Evolutionary conservation across 2,888 invertebrate genomes (phyloP).

Genomic region (Athalia rosae): DNA sequence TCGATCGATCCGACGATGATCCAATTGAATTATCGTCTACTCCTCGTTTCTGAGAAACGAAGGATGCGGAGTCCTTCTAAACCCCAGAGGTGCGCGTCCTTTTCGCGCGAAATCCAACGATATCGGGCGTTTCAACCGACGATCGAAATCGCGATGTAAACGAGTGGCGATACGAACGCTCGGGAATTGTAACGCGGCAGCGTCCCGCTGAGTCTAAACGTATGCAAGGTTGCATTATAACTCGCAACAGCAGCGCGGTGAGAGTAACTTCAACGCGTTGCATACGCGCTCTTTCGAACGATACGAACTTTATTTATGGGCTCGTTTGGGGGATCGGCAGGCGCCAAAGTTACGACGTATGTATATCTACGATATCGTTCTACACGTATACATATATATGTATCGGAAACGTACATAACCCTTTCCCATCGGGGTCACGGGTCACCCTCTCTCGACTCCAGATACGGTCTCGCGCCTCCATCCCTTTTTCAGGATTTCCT

Average conservation of each 20-base stretch:
- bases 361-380: too few species aligned
- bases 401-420: too few species aligned
- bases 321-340: conserved; percentile 42
- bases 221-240: conserved; percentile 19
- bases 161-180: conserved; percentile 32
- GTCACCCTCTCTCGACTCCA: neutral
- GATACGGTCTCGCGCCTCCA: neutral
- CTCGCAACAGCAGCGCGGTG: too few species aligned
- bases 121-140: neutral
- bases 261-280: too few species aligned
- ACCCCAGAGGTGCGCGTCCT: too few species aligned
- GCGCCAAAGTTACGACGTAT: conserved; percentile 35
- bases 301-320: conserved; percentile 23
- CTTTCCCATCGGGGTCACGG: conserved; percentile 28
- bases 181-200: conserved; percentile 8
- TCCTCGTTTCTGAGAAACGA: too few species aligned
- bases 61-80: too few species aligned
- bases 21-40: too few species aligned
- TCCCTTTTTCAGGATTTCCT: neutral
- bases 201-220: conserved; percentile 38
- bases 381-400: too few species aligned
- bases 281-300: too few species aligned
- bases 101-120: too few species aligned
- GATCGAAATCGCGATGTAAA: conserved; percentile 33
- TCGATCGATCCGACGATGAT: too few species aligned